phyloP scores from a whole-genome alignment of 2,888 invertebrate genomes.

The Ellobium chinense region DNA sequence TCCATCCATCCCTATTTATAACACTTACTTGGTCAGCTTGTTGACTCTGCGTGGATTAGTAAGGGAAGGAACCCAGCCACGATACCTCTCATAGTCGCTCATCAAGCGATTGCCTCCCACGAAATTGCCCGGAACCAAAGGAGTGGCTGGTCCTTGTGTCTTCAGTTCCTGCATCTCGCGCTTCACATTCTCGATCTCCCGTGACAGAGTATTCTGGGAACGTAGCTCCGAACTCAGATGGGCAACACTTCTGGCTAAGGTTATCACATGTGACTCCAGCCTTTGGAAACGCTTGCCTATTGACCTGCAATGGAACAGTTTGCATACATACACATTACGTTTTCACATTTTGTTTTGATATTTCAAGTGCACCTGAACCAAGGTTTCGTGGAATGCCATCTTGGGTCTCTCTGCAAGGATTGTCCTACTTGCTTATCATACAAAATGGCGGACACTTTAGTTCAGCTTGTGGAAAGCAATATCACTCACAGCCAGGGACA shows the following conservation, averaged over 20 bases:
- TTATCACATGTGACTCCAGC: conserved; percentile 93
- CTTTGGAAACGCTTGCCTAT: conserved; percentile 76
- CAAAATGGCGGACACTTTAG: too few species aligned
- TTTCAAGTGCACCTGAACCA: too few species aligned
- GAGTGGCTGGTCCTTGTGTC: conserved; percentile 42
- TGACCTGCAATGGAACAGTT: not conserved
- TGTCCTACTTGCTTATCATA: too few species aligned
- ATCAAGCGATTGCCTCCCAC: conserved; percentile 45
- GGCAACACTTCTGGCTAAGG: conserved; percentile 92
- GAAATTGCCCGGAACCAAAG: conserved; percentile 31
- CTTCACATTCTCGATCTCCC: conserved; percentile 92
- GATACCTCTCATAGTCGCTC: conserved; percentile 73
- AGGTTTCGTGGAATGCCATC: too few species aligned
- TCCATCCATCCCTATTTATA: too few species aligned
- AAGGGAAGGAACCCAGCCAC: conserved; percentile 81
- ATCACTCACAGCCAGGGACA: too few species aligned
- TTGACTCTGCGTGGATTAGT: conserved; percentile 93
- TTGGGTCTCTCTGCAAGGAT: too few species aligned
- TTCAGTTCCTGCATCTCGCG: conserved; percentile 88
- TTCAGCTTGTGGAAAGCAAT: too few species aligned
- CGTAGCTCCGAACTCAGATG: conserved; percentile 95
- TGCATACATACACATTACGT: not conserved
- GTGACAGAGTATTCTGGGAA: conserved; percentile 91
- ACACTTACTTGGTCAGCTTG: conserved; percentile 87
- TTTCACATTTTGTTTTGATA: too few species aligned